These are phyloP conservation scores for Pollenia griseotomentosa DNA, from an alignment of 2,888 invertebrate genomes.

Conservation along the genomic window DNA sequence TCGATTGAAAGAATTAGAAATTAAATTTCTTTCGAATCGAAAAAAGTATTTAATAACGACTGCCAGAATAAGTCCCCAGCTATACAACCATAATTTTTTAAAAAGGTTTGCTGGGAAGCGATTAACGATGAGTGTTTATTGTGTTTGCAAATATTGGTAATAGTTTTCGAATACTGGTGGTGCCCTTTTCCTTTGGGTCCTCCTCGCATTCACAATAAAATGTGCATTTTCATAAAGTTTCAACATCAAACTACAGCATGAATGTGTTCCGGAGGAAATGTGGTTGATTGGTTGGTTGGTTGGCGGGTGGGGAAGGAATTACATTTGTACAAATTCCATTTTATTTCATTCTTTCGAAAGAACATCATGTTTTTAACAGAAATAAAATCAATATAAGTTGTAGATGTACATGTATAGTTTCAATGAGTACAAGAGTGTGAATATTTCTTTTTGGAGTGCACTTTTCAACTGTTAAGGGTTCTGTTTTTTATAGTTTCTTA, in stretches of 20 bases:
- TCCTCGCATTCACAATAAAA: not conserved
- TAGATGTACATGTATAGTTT: not conserved
- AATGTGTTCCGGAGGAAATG: not conserved
- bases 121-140: not conserved
- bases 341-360: not conserved
- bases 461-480: not conserved
- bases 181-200: not conserved
- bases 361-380: not conserved
- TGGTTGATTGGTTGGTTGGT: not conserved
- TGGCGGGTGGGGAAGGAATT: not conserved
- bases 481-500: not conserved
- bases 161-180: not conserved
- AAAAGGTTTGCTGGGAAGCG: not conserved
- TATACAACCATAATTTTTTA: not conserved
- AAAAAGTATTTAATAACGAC: too few relatives aligned
- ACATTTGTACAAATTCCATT: not conserved
- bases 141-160: slow-evolving; percentile 29
- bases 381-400: slow-evolving; percentile 45
- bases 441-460: not conserved
- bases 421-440: not conserved
- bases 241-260: not conserved
- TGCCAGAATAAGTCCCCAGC: too few relatives aligned
- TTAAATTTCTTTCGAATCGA: too few relatives aligned
- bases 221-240: not conserved
- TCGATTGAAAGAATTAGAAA: too few relatives aligned